Base-by-base conservation (phyloP, 2,888 invertebrate species). In the Malthinus seriepunctatus region DNA sequence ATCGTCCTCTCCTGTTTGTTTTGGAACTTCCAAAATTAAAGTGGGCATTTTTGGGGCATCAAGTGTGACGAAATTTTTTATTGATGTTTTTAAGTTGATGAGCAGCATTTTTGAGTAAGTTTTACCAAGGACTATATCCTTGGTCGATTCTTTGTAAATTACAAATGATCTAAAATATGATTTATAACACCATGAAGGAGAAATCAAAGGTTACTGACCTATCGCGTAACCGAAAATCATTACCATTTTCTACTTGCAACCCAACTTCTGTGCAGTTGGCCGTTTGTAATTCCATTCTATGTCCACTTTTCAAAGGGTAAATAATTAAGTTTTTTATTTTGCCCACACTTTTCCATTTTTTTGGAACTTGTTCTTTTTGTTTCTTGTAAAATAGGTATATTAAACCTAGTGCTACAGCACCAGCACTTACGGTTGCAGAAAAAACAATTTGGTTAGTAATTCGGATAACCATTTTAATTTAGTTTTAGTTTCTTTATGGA, bases 31-130 rank as follows among this genome's bases (percentile, higher is more conserved):
- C 11, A 82, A 80, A 45, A 77, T 75, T 32, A 82, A 64, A 8
- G 75, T 73, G 12, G 79, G 69, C 80, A 81, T 80, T 35, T 76
- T 79, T 12, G 79, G 78, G 8, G 80, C 81, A 67, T 81, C 79
- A 11, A 82, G 67, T 52, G 77, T 77, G 3, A 80, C 71, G 50
- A 75, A 77, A 15, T 69, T 67, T 49, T 76, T 74, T 58, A 79
- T 77, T 10, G 79, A 77, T 6, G 78, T 73, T 0, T 70, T 71
- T 1, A 80, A 67, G 45, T 76, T 79, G 10, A 83, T 78, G 10
- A 79, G 68, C n/a, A 81, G 71, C 71, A 83, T 69, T 50, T 80
- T 79, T 0, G 82, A 81, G 61, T 79, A 77, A 8, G 78, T 76
- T 23, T 23, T 23, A 5, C 23, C 23, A 5, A 23, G 23, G 50